Base-by-base conservation (phyloP, 2,797 vertebrate genomes). In the Microtus californicus region DNA sequence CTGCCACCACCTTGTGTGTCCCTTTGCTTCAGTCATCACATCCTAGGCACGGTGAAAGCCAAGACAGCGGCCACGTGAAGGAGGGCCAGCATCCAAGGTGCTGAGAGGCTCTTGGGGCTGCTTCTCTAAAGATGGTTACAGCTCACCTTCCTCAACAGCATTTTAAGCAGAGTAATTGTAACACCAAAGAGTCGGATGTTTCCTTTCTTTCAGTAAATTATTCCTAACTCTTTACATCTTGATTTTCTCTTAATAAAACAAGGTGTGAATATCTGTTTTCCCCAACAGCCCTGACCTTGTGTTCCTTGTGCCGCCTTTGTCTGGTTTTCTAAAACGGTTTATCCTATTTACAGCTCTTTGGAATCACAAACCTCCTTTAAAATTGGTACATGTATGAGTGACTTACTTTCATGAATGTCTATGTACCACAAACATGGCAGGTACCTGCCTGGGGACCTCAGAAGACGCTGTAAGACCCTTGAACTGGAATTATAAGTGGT, bases 161-260 rank as follows among this genome's bases (percentile, higher is more conserved):
- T 94, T 93, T 27, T 65, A 88, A 92, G 87, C 17, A 78, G 34
- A 86, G 63, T 59, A 73, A 51, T 76, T 82, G 14, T 90, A 56
- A 80, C n/a, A 61, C n/a, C 12, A 27, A 73, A 61, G 43, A 90
- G 87, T 9, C 90, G 80, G 54, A 69, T 40, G 23, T 1, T 93
- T 76, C 12, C 17, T 82, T 89, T 95, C 78, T 79, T 89, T 87
- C 63, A 80, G 27, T 69, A 40, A 88, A 76, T 19, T n/a, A 27
- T 45, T 80, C 80, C 63, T 82, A 95, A 78, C 15, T 19, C 79
- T 79, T 95, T 63, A 71, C 17, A 65, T 2, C 51, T 73, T n/a
- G 8, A 81, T 88, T 93, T 83, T 76, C 27, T 73, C 92, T 87
- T 91, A 43, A n/a, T 48, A 85, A 79, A 63, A 54, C 2, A 61